Evolutionary conservation across 1,140 invertebrate genomes (phyloP).

Genomic region (Eciton burchellii): DNA sequence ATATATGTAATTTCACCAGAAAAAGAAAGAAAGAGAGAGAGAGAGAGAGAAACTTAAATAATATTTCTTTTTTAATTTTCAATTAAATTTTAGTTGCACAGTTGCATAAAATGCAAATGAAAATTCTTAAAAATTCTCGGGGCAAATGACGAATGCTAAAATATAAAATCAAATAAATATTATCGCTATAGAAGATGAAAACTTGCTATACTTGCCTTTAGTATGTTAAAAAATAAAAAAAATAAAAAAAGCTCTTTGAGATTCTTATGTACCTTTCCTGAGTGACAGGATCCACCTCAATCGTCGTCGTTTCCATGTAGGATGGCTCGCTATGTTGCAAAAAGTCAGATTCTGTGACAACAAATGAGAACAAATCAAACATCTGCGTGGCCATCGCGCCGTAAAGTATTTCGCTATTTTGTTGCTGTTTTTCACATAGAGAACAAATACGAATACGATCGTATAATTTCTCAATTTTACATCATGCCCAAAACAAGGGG

Average conservation of each 20-base stretch:
- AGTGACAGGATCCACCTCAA: slow-evolving; percentile 86
- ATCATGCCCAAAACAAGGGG: slow-evolving; percentile 84
- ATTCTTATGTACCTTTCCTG: slow-evolving; percentile 84
- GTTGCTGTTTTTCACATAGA: slow-evolving; percentile 74
- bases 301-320: slow-evolving; percentile 85
- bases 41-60: too few relatives aligned
- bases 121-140: neutral
- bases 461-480: slow-evolving; percentile 79
- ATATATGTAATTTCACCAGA: neutral
- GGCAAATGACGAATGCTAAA: neutral
- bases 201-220: neutral
- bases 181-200: neutral
- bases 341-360: slow-evolving; percentile 86
- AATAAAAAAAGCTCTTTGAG: neutral
- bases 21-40: too few relatives aligned
- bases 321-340: slow-evolving; percentile 87
- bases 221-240: neutral
- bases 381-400: neutral
- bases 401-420: slow-evolving; percentile 60
- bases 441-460: slow-evolving; percentile 76
- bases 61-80: too few relatives aligned
- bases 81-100: too few relatives aligned
- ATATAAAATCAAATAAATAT: neutral
- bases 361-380: slow-evolving; percentile 74
- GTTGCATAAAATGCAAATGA: neutral